A percentile compares a stretch with the other conserved stretches of the same genome.
phyloP scores from a whole-genome alignment of 2,113 vertebrate genomes.

The Lethenteron camtschaticum region DNA sequence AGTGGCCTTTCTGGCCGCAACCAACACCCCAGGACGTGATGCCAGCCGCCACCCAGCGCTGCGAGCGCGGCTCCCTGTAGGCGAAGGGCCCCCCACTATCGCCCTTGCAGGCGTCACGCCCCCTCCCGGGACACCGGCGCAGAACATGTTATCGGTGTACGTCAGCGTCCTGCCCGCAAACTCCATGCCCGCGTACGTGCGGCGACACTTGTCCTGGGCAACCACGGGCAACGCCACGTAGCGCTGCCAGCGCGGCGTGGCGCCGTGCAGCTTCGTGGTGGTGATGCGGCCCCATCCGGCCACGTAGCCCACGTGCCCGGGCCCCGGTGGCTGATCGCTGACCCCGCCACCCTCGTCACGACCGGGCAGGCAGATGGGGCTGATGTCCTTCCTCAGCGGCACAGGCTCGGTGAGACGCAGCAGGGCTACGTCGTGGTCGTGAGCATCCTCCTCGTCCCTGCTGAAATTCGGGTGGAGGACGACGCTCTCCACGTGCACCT shows the following conservation, averaged over 20 bases:
- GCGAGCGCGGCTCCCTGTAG: background rate
- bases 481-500: background rate
- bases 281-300: background rate
- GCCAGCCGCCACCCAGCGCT: background rate
- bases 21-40: slow-evolving; percentile 5
- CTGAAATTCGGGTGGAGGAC: background rate
- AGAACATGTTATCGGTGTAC: background rate
- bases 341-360: too few relatives aligned
- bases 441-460: background rate
- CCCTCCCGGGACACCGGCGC: background rate
- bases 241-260: background rate
- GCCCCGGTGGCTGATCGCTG: background rate
- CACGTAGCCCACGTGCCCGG: background rate
- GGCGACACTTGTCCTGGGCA: background rate
- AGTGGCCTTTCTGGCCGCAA: background rate
- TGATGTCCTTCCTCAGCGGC: background rate
- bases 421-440: background rate
- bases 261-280: too few relatives aligned
- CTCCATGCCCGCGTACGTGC: background rate
- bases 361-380: slow-evolving; percentile 1
- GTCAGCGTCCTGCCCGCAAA: background rate
- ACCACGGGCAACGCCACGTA: background rate
- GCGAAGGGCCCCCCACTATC: slow-evolving; percentile 1
- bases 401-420: background rate
- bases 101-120: slow-evolving; percentile 1